phyloP scores from a whole-genome alignment of 1,140 invertebrate species.

The Drosophila sulfurigaster region DNA sequence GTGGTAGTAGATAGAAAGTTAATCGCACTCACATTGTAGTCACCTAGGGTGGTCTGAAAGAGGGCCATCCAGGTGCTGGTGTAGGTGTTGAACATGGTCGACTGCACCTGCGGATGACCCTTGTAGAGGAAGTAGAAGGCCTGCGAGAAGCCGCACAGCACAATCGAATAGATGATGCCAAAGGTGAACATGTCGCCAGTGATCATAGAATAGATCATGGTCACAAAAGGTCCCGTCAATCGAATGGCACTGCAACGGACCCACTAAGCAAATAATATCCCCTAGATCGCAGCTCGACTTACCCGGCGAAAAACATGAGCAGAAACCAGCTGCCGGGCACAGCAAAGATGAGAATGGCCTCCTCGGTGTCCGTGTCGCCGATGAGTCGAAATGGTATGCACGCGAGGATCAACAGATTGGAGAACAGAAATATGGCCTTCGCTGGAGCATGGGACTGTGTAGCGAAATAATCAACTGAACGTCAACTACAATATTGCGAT shows the following conservation, averaged over 20 bases:
- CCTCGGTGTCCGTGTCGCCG: conserved; percentile 92
- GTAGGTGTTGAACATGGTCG: conserved; percentile 93
- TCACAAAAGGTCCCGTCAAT: conserved; percentile 98
- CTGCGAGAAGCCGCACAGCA: conserved; percentile 97
- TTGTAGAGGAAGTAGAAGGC: conserved; percentile 99
- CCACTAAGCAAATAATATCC: background rate
- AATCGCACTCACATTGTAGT: conserved; percentile 94
- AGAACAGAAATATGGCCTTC: conserved; percentile 96
- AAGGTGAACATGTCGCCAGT: conserved; percentile 99
- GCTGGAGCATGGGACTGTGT: conserved; percentile 95
- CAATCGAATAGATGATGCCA: conserved; percentile 97
- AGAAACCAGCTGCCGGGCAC: conserved; percentile 98
- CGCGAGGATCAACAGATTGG: conserved; percentile 95
- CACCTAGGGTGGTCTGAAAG: conserved; percentile 98
- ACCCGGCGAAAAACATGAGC: conserved; percentile 99
- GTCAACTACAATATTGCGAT: background rate
- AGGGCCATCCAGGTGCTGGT: conserved; percentile 98
- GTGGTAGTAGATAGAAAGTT: background rate
- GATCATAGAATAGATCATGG: conserved; percentile 99
- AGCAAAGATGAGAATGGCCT: conserved; percentile 95
- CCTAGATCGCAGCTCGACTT: conserved; percentile 53
- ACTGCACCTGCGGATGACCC: conserved; percentile 93
- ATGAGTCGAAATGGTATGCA: conserved; percentile 95
- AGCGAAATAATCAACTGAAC: conserved; percentile 27
- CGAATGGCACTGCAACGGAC: conserved; percentile 91